These are phyloP conservation scores for Serilophus lunatus DNA, from an alignment of 2,113 vertebrate genomes.

Conservation along the genomic window DNA sequence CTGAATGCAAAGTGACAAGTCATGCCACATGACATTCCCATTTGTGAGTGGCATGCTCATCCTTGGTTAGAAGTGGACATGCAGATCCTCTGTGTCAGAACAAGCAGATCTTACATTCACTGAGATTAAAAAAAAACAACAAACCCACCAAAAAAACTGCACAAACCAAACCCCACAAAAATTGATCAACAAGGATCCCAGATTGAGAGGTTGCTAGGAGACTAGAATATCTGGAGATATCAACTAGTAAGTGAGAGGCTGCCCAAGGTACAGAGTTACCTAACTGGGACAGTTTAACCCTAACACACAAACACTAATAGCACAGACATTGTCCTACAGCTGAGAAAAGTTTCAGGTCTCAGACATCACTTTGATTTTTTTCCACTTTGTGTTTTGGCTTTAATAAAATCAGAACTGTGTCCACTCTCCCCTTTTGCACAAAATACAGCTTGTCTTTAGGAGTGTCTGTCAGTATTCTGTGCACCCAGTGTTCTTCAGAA, in stretches of 20 bases:
- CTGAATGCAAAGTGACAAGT: neutral
- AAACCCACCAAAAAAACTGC: neutral
- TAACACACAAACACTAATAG: neutral
- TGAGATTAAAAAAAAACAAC: neutral
- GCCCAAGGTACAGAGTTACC: neutral
- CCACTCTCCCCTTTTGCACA: neutral
- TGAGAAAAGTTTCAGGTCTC: neutral
- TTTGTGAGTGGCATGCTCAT: slow-evolving; percentile 9
- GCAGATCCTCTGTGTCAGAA: neutral
- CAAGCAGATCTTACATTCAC: neutral
- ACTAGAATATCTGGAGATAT: neutral
- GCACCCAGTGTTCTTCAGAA: neutral
- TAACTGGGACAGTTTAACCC: neutral
- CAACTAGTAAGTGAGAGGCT: neutral
- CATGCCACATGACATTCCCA: neutral
- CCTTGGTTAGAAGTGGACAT: neutral
- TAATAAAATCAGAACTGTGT: neutral
- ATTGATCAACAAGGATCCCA: neutral
- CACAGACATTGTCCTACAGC: accelerated
- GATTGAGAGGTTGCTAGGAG: neutral
- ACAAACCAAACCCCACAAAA: neutral
- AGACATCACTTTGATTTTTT: neutral
- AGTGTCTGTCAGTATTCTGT: neutral
- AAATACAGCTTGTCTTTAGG: neutral
- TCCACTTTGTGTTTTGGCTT: neutral